Percentiles rank a stretch among this genome's conserved stretches.
Conservation (phyloP, 37 sponge, comb jelly and placozoan genomes). For the Ephydatia muelleri region DNA sequence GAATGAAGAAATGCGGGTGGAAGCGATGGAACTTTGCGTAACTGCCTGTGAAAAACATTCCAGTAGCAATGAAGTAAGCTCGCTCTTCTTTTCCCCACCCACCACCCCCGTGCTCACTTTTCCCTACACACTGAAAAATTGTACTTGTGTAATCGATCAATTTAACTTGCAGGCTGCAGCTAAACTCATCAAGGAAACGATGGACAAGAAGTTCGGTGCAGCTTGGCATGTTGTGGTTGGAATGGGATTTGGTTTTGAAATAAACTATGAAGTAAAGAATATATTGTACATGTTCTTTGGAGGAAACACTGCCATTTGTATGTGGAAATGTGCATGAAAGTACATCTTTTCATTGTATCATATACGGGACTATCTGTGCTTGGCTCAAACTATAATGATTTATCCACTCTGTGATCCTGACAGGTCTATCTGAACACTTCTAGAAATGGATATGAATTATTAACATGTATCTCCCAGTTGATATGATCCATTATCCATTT, state of each 20-base stretch:
- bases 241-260: slow-evolving; percentile 94
- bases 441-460: too few relatives aligned
- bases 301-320: slow-evolving; percentile 88
- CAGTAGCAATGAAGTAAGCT: slow-evolving; percentile 84
- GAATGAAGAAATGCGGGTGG: slow-evolving; percentile 96
- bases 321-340: slow-evolving; percentile 95
- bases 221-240: slow-evolving; percentile 98
- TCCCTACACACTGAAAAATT: not conserved
- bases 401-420: not conserved
- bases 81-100: not conserved
- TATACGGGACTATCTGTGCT: not conserved
- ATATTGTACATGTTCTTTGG: slow-evolving; percentile 98
- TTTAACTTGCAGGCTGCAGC: slow-evolving; percentile 73
- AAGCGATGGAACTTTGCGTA: slow-evolving; percentile 99
- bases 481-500: too few relatives aligned
- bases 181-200: slow-evolving; percentile 98
- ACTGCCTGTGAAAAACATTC: slow-evolving; percentile 98
- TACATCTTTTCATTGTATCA: not conserved
- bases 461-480: too few relatives aligned
- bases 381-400: not conserved
- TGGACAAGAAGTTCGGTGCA: slow-evolving; percentile 99
- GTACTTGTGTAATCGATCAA: not conserved
- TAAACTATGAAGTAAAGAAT: slow-evolving; percentile 93
- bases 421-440: too few relatives aligned
- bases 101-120: not conserved